Percentiles rank a stretch among this genome's conserved stretches.
Evolutionary conservation across 2,888 invertebrate genomes (phyloP).

Genomic region (Drymonia ruficornis): DNA sequence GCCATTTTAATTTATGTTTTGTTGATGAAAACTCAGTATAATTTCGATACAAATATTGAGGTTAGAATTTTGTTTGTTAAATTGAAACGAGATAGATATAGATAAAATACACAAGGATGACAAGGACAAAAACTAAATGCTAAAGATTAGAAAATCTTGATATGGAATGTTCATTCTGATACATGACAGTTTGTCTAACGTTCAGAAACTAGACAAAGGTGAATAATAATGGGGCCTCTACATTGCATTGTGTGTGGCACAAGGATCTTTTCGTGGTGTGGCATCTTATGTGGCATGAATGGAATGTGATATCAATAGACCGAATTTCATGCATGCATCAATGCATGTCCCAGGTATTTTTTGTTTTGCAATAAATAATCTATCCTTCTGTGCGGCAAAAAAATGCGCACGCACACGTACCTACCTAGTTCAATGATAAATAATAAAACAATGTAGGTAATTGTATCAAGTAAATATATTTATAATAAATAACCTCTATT

Average conservation of each 20-base stretch:
- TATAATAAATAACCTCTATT: neutral
- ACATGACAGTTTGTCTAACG: neutral
- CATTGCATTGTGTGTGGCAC: too few species aligned
- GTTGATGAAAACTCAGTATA: neutral
- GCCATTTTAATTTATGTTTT: conserved; percentile 37
- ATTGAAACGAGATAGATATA: neutral
- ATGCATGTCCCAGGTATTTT: too few species aligned
- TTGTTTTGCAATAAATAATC: too few species aligned
- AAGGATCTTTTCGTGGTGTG: too few species aligned
- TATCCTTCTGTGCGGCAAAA: too few species aligned
- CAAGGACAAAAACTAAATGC: neutral
- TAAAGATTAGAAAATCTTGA: neutral
- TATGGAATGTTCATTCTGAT: neutral
- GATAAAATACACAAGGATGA: neutral
- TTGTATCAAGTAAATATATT: neutral
- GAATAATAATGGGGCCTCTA: too few species aligned
- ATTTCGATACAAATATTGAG: conserved; percentile 6
- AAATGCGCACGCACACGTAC: too few species aligned
- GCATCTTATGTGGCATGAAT: too few species aligned
- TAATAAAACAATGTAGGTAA: neutral
- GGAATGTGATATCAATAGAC: too few species aligned
- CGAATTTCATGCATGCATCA: too few species aligned
- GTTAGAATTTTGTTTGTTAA: conserved; percentile 11
- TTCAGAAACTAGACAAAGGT: neutral
- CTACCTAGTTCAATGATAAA: too few species aligned